These are phyloP conservation scores for Penaeus vannamei DNA, from an alignment of 1,140 invertebrate genomes.

Conservation along the genomic window DNA sequence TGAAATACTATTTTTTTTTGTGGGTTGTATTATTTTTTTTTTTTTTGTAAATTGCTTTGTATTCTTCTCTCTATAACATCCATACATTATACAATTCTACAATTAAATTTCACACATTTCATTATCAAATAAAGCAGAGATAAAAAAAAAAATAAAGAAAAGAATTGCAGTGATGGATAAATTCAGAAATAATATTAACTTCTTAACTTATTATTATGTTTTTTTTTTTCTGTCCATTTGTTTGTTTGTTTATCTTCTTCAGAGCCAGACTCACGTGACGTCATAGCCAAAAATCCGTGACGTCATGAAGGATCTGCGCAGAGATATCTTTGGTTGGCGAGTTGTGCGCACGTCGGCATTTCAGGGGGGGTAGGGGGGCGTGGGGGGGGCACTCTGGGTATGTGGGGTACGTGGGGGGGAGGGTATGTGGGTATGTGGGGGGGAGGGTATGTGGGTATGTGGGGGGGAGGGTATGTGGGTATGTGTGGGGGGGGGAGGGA, in stretches of 20 bases:
- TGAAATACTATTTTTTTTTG: too few species aligned
- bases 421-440: not conserved
- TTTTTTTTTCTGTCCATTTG: not conserved
- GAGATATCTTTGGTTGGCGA: slow-evolving; percentile 49
- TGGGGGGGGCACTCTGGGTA: too few species aligned
- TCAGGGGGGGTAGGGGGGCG: not conserved
- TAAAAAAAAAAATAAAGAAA: not conserved
- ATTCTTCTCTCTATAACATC: too few species aligned
- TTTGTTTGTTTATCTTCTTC: not conserved
- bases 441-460: not conserved
- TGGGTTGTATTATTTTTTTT: too few species aligned
- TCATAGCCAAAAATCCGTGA: slow-evolving; percentile 31
- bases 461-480: not conserved
- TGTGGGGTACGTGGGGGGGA: not conserved
- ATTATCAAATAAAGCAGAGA: not conserved
- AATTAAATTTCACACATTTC: too few species aligned
- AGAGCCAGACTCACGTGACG: slow-evolving; percentile 36
- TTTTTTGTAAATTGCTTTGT: too few species aligned
- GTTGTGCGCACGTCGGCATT: slow-evolving; percentile 10
- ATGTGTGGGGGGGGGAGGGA: not conserved
- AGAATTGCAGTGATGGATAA: not conserved
- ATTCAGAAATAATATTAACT: not conserved
- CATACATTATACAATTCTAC: too few species aligned
- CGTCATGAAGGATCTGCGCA: slow-evolving; percentile 42
- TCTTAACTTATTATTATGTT: too few species aligned